These are phyloP conservation scores for Acropora yongei DNA, from an alignment of 64 coral and sea anemone species.

Conservation along the genomic window DNA sequence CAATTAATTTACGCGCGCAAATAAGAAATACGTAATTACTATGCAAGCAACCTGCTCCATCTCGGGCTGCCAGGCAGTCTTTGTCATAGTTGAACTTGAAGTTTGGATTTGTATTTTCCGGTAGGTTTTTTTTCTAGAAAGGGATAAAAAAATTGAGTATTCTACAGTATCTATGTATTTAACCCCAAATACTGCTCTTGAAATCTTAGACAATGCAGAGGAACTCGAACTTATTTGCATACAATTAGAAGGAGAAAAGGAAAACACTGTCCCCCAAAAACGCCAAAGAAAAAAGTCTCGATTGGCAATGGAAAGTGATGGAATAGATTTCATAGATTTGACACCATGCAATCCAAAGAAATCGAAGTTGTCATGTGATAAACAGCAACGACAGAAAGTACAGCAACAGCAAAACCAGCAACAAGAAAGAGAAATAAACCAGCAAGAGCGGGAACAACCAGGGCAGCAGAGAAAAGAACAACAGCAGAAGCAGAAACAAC, in stretches of 20 bases:
- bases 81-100: no score
- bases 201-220: slow-evolving; percentile 28
- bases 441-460: neutral
- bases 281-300: slow-evolving; percentile 10
- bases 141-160: no score
- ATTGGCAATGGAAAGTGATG: slow-evolving; percentile 22
- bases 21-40: no score
- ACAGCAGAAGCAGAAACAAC: neutral
- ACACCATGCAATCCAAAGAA: neutral
- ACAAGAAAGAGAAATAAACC: neutral
- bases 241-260: neutral
- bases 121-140: no score
- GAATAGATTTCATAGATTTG: slow-evolving; percentile 9
- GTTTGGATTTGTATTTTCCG: no score
- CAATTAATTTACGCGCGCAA: no score
- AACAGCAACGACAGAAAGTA: neutral
- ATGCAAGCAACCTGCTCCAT: no score
- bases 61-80: no score
- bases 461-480: neutral
- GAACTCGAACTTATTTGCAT: slow-evolving; percentile 25
- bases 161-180: no score
- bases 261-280: neutral
- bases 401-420: neutral
- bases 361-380: neutral
- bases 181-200: neutral